phyloP scores from a whole-genome alignment of 1,140 invertebrate species.

The Aplysia californica region DNA sequence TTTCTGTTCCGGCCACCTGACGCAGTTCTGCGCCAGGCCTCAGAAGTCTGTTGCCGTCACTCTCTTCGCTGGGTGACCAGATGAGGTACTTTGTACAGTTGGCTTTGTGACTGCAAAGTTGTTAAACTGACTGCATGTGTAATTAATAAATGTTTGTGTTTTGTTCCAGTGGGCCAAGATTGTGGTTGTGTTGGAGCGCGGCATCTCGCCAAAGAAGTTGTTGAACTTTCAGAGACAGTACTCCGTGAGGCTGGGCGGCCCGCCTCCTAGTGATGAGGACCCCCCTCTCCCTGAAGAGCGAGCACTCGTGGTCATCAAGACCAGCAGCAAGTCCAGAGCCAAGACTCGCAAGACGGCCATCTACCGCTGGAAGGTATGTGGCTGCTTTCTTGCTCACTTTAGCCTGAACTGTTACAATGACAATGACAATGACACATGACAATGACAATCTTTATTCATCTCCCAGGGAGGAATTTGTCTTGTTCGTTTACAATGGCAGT shows the following conservation, averaged over 20 bases:
- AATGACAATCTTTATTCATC: too few relatives aligned
- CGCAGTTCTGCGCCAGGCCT: too few relatives aligned
- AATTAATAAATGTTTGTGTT: background rate
- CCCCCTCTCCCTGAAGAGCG: slow-evolving; percentile 78
- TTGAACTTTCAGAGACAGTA: slow-evolving; percentile 94
- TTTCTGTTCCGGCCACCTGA: too few relatives aligned
- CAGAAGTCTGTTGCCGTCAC: too few relatives aligned
- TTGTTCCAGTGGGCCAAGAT: slow-evolving; percentile 93
- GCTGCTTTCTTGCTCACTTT: background rate
- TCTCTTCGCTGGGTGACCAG: too few relatives aligned
- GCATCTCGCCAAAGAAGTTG: slow-evolving; percentile 88
- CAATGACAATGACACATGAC: too few relatives aligned
- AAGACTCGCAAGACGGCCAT: slow-evolving; percentile 97
- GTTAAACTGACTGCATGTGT: background rate
- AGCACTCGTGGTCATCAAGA: slow-evolving; percentile 98
- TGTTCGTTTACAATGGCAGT: too few relatives aligned
- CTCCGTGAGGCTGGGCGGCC: slow-evolving; percentile 83
- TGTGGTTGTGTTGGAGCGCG: slow-evolving; percentile 93
- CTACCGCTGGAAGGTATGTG: slow-evolving; percentile 90
- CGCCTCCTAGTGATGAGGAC: slow-evolving; percentile 70
- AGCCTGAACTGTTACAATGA: too few relatives aligned
- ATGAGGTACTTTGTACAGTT: too few relatives aligned
- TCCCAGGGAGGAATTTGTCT: too few relatives aligned
- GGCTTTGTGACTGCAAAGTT: too few relatives aligned
- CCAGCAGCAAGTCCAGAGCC: slow-evolving; percentile 94